These are phyloP conservation scores for Erynnis tages DNA, from an alignment of 2,888 invertebrate species.

Conservation along the genomic window DNA sequence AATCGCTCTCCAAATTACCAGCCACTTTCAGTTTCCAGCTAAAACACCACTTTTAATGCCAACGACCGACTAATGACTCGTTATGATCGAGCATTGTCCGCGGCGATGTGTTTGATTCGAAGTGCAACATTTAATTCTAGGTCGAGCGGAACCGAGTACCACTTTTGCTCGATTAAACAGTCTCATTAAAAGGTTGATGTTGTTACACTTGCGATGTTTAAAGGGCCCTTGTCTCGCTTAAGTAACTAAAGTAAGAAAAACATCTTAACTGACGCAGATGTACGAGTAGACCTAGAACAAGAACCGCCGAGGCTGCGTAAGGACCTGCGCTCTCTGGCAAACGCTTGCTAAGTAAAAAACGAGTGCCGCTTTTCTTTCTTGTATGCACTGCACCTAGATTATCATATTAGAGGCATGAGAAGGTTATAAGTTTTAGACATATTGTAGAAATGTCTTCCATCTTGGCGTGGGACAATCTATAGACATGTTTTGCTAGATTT, in stretches of 20 bases:
- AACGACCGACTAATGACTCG: conserved; percentile 24
- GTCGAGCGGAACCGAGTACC: conserved; percentile 6
- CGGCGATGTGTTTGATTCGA: conserved; percentile 17
- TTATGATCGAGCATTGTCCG: conserved; percentile 23
- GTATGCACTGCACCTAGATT: too few species aligned
- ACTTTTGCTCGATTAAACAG: not conserved
- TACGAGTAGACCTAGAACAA: too few species aligned
- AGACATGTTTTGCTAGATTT: not conserved
- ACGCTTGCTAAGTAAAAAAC: too few species aligned
- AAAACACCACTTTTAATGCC: conserved; percentile 16
- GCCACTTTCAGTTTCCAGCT: conserved; percentile 25
- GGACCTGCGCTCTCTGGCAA: too few species aligned
- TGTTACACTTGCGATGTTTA: not conserved
- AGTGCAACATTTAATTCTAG: conserved; percentile 10
- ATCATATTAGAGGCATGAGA: too few species aligned
- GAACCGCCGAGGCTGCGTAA: too few species aligned
- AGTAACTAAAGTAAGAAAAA: too few species aligned
- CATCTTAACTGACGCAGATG: too few species aligned
- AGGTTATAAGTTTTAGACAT: too few species aligned
- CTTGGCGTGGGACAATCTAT: too few species aligned
- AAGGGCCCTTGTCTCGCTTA: not conserved
- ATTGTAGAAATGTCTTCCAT: too few species aligned
- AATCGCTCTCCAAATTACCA: conserved; percentile 14
- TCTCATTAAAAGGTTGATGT: not conserved
- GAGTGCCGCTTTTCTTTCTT: too few species aligned